Evolutionary conservation across 2,113 vertebrate genomes (phyloP).

Genomic region (Gavia stellata): DNA sequence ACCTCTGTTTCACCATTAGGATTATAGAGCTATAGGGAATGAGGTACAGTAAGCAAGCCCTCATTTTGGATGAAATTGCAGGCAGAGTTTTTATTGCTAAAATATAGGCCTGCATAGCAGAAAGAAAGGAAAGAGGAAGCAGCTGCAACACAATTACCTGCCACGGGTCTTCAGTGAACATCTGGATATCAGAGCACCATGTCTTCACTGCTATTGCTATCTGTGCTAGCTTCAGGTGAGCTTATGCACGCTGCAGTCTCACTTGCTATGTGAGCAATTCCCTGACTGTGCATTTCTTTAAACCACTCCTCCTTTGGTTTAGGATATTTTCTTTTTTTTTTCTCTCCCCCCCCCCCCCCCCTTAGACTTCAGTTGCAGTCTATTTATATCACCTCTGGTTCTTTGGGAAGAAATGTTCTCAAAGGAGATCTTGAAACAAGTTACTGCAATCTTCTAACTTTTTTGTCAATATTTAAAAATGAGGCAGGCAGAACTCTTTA

Average conservation of each 20-base stretch:
- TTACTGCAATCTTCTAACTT: background rate
- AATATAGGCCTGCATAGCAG: background rate
- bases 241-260: background rate
- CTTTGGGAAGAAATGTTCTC: background rate
- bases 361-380: background rate
- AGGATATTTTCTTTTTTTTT: background rate
- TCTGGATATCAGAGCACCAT: background rate
- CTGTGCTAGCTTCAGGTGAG: background rate
- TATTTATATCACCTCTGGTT: background rate
- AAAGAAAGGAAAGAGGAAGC: background rate
- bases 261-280: background rate
- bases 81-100: background rate
- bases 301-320: background rate
- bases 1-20: background rate
- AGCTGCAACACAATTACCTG: background rate
- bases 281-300: background rate
- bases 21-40: background rate
- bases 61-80: background rate
- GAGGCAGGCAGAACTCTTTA: background rate
- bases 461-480: background rate
- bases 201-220: background rate
- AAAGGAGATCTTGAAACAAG: background rate
- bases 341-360: accelerated
- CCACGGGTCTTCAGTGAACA: background rate
- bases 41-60: background rate